Evolutionary conservation across 2,113 vertebrate genomes (phyloP).

Genomic region (Antidorcas marsupialis): DNA sequence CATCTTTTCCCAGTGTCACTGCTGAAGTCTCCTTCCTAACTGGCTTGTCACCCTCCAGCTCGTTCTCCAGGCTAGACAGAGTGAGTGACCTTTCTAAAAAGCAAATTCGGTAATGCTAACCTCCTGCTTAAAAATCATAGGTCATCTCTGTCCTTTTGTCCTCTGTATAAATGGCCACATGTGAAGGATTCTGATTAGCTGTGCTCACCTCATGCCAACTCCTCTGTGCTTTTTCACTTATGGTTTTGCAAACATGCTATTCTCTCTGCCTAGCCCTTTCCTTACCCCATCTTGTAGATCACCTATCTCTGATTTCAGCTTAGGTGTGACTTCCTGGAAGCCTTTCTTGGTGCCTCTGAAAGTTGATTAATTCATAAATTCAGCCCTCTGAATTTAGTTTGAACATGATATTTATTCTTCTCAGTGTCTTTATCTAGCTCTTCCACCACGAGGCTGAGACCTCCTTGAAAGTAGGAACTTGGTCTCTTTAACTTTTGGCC

Average conservation of each 20-base stretch:
- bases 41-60: background rate
- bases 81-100: background rate
- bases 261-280: background rate
- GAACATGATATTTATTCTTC: background rate
- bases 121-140: background rate
- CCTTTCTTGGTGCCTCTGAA: background rate
- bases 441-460: background rate
- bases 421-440: background rate
- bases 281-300: background rate
- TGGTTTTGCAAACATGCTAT: background rate
- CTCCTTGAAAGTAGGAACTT: background rate
- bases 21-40: background rate
- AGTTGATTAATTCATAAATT: background rate
- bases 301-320: background rate
- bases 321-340: background rate
- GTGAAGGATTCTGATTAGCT: background rate
- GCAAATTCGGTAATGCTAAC: background rate
- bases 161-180: background rate
- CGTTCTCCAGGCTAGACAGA: background rate
- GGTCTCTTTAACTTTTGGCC: background rate
- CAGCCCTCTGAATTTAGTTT: background rate
- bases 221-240: background rate
- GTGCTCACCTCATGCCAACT: background rate
- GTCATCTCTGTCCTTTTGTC: background rate
- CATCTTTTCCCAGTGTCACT: background rate